These are phyloP conservation scores for Oostethus manadensis DNA, from an alignment of 2,113 vertebrate genomes.

Conservation along the genomic window DNA sequence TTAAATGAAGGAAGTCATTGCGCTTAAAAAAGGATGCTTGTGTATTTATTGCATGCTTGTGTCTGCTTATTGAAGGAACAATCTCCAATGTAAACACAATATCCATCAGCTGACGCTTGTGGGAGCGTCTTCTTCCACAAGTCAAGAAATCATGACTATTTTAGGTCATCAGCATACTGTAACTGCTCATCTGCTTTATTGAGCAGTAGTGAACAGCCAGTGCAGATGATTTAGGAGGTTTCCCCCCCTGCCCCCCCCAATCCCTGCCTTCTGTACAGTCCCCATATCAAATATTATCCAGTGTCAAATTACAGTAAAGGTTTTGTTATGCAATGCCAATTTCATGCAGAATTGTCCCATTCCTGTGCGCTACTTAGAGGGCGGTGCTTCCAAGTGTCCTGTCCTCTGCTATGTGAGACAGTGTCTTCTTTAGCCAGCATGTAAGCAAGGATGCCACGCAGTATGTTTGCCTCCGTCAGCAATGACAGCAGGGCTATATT, in stretches of 20 bases:
- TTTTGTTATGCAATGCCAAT: not conserved
- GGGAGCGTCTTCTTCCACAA: constrained; percentile 17
- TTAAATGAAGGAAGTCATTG: constrained; percentile 30
- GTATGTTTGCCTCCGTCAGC: constrained; percentile 71
- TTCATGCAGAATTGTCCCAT: not conserved
- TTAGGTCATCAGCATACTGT: constrained; percentile 63
- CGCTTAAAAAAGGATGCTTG: constrained; percentile 7
- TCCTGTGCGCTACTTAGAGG: constrained; percentile 13
- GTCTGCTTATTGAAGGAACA: constrained; percentile 32
- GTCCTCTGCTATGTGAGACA: constrained; percentile 27
- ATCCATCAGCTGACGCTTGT: constrained; percentile 58
- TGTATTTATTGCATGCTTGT: constrained; percentile 7
- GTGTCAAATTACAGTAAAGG: constrained; percentile 19
- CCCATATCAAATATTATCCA: not conserved
- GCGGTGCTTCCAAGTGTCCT: constrained; percentile 2
- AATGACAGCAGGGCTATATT: constrained; percentile 67
- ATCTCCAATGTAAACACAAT: constrained; percentile 58
- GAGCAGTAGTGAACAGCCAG: constrained; percentile 16
- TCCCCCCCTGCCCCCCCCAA: not conserved
- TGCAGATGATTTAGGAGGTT: constrained; percentile 4
- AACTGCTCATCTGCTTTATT: constrained; percentile 20
- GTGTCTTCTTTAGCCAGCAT: constrained; percentile 35
- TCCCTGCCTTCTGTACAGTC: too few species aligned
- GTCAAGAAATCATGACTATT: constrained; percentile 70
- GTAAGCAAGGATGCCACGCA: constrained; percentile 38